Evolutionary conservation across 2,113 vertebrate genomes (phyloP), one percentile per base, ranked within the genome.

Genomic region (Microtus richardsoni): DNA sequence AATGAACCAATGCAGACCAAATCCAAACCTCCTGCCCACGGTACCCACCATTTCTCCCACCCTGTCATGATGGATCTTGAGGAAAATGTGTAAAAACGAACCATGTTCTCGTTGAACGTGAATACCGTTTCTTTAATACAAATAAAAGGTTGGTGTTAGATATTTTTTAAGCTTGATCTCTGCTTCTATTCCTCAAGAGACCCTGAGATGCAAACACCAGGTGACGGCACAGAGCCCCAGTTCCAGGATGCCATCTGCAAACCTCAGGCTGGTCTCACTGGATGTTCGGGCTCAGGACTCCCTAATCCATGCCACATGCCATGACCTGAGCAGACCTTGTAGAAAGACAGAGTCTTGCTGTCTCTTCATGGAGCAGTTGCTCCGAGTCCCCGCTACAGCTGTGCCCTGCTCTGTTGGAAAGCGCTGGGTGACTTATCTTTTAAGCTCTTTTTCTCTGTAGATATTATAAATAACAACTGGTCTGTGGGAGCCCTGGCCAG

Each of bases 331-430:
- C 97, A 98, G 99, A 99, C 98, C 97, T 97, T 98, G 98, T 83
- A 96, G 98, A 96, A 98, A 97, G 98, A 99, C 99, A 99, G 99
- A 99, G 97, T 49, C 91, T 98, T 97, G 98, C 99, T 99, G 99
- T 99, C 98, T 98, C 95, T 97, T 97, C 89, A 68, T 7, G 8
- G 96, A 98, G 97, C 99, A 99, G 99, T 99, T 99, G 99, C 99
- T 99, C 97, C 17, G 82, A 98, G 95, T 97, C 98, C 98, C 98
- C 91, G 95, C 95, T 98, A 98, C 99, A 99, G 99, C 99, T 99
- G 99, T 99, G 99, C 97, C 97, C 12, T 33, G 94, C 96, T 98
- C 98, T 98, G 98, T 98, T 98, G 98, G 98, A 97, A 98, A 99
- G 98, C 97, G 94, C 97, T 97, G 96, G 94, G 97, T 98, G 99